Percentiles rank a stretch among this genome's conserved stretches.
Evolutionary conservation across 1,140 invertebrate species (phyloP).

Genomic region (Centruroides sculpturatus): DNA sequence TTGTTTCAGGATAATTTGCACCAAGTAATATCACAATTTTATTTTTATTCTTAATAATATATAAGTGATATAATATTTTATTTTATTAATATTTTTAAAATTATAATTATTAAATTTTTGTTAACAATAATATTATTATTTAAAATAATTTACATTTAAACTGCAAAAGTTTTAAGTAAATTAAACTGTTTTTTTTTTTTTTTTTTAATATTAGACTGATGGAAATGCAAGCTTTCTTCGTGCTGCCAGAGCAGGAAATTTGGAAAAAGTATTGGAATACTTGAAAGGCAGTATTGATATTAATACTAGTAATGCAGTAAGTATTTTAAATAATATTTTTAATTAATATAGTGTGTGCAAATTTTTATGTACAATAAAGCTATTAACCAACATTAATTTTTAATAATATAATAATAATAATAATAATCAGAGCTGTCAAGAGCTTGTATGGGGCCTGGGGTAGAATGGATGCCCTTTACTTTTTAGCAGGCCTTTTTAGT

Average conservation of each 20-base stretch:
- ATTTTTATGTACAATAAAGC: no score
- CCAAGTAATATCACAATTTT: no score
- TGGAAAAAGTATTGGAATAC: conserved; percentile 94
- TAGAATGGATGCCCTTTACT: no score
- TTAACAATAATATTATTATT: no score
- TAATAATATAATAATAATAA: no score
- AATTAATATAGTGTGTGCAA: not conserved
- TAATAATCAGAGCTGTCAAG: no score
- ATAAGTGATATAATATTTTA: not conserved
- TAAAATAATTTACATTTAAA: conserved; percentile 6
- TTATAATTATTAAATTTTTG: not conserved
- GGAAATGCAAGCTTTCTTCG: conserved; percentile 61
- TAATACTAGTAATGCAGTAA: conserved; percentile 95
- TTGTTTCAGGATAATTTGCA: no score
- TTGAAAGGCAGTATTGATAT: conserved; percentile 93
- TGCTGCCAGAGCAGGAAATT: conserved; percentile 90
- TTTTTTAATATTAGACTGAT: conserved; percentile 44
- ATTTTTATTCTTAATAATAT: no score
- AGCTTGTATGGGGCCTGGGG: no score
- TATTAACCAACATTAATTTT: no score
- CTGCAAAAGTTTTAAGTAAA: not conserved
- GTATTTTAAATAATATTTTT: conserved; percentile 26
- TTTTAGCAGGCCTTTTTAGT: no score
- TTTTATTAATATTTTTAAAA: not conserved
- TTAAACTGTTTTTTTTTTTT: no score